Evolutionary conservation across 2,113 vertebrate genomes (phyloP).

Genomic region (Catharus fuscescens): DNA sequence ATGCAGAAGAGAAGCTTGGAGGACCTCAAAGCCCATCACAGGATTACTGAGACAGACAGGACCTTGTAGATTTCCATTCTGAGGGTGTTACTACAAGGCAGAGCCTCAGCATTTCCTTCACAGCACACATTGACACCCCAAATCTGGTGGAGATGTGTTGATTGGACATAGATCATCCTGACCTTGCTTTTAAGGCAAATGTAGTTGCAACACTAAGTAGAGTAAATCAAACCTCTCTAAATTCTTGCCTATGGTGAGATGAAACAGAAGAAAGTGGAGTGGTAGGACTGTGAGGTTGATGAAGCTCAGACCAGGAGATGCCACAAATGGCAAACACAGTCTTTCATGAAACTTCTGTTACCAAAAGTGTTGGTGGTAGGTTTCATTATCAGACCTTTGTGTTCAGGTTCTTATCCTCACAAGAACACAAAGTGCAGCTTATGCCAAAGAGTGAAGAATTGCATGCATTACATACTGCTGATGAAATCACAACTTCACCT

Average conservation of each 20-base stretch:
- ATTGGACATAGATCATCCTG: not conserved
- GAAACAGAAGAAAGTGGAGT: not conserved
- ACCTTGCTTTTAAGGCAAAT: not conserved
- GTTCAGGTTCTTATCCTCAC: not conserved
- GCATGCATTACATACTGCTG: accelerated
- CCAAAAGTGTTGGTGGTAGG: not conserved
- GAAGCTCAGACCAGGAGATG: not conserved
- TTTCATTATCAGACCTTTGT: not conserved
- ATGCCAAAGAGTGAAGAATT: not conserved
- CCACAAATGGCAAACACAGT: not conserved
- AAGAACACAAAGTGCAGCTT: not conserved
- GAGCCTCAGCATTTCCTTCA: not conserved
- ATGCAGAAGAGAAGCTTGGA: not conserved
- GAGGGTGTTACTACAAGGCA: not conserved
- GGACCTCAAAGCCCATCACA: not conserved
- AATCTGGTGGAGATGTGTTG: not conserved
- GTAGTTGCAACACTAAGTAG: not conserved
- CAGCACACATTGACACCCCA: not conserved
- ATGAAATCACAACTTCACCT: not conserved
- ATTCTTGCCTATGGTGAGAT: not conserved
- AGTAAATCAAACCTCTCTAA: not conserved
- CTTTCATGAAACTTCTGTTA: not conserved
- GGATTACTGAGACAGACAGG: not conserved
- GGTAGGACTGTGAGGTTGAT: not conserved
- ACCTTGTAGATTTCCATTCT: not conserved